Evolutionary conservation across 2,113 vertebrate species (phyloP).

Genomic region (Perca schrenkii): DNA sequence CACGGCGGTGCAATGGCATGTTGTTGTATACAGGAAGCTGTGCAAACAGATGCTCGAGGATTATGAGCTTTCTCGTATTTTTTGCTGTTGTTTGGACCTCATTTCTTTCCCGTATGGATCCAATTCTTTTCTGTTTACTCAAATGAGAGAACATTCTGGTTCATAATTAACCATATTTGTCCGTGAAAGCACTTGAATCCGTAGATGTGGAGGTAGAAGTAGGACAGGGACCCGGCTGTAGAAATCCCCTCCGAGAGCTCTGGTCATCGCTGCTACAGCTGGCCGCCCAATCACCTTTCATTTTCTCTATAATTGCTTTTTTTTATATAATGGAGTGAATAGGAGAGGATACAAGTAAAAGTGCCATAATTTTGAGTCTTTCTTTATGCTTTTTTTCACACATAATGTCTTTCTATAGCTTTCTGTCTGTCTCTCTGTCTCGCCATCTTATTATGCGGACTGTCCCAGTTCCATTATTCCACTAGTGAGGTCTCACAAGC

Average conservation of each 20-base stretch:
- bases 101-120: slow-evolving; percentile 23
- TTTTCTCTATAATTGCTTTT: slow-evolving; percentile 53
- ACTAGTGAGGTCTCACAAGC: slow-evolving; percentile 47
- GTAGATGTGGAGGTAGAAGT: slow-evolving; percentile 5
- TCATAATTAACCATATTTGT: slow-evolving; percentile 29
- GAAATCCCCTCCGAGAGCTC: slow-evolving; percentile 37
- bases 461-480: slow-evolving; percentile 47
- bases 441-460: slow-evolving; percentile 26
- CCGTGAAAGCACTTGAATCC: slow-evolving; percentile 36
- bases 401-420: slow-evolving; percentile 12
- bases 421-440: slow-evolving; percentile 3
- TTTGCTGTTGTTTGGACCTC: slow-evolving; percentile 43
- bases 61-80: slow-evolving; percentile 41
- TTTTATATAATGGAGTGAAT: slow-evolving; percentile 56
- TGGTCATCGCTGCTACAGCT: slow-evolving; percentile 46
- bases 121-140: slow-evolving; percentile 14
- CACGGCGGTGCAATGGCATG: slow-evolving; percentile 15
- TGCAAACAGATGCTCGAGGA: slow-evolving; percentile 59
- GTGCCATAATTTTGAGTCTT: neutral
- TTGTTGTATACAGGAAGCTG: slow-evolving; percentile 7
- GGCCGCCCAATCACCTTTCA: slow-evolving; percentile 35
- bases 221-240: slow-evolving; percentile 12
- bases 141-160: slow-evolving; percentile 17
- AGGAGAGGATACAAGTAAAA: slow-evolving; percentile 36
- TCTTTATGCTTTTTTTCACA: slow-evolving; percentile 36